Percentiles rank a stretch among this genome's conserved stretches.
phyloP scores from a whole-genome alignment of 2,888 invertebrate species.

The Abscondita cerata region DNA sequence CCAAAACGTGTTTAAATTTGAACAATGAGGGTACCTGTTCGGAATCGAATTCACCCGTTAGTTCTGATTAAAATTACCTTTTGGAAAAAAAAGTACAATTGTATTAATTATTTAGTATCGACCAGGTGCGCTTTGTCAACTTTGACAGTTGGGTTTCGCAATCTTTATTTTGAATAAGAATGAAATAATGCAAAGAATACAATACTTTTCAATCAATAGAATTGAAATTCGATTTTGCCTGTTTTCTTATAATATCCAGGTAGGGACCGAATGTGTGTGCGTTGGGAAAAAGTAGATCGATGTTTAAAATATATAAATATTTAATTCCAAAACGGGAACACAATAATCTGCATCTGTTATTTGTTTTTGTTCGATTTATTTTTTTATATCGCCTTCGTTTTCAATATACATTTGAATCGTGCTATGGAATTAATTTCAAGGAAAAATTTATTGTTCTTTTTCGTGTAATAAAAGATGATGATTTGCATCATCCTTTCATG shows the following conservation, averaged over 20 bases:
- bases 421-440: constrained; percentile 23
- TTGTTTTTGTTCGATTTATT: constrained; percentile 14
- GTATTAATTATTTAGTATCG: constrained; percentile 31
- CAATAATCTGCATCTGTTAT: constrained; percentile 14
- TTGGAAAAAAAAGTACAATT: constrained; percentile 21
- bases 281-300: constrained; percentile 42
- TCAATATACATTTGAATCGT: constrained; percentile 13
- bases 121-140: constrained; percentile 38
- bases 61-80: constrained; percentile 29
- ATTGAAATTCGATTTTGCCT: constrained; percentile 54
- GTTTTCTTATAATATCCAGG: constrained; percentile 54
- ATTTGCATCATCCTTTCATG: constrained; percentile 30
- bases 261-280: constrained; percentile 46
- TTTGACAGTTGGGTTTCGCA: constrained; percentile 46
- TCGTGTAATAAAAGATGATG: constrained; percentile 26
- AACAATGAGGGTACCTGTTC: constrained; percentile 29
- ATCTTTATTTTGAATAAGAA: constrained; percentile 47
- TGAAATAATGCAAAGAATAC: constrained; percentile 45
- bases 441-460: constrained; percentile 19
- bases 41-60: constrained; percentile 31
- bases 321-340: constrained; percentile 30
- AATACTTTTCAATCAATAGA: constrained; percentile 46
- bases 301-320: constrained; percentile 34
- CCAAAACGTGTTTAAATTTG: constrained; percentile 21
- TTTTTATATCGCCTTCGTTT: constrained; percentile 16